Evolutionary conservation across 2,113 vertebrate genomes (phyloP), one percentile per base, ranked within the genome.

Genomic region (Rhea americana): DNA sequence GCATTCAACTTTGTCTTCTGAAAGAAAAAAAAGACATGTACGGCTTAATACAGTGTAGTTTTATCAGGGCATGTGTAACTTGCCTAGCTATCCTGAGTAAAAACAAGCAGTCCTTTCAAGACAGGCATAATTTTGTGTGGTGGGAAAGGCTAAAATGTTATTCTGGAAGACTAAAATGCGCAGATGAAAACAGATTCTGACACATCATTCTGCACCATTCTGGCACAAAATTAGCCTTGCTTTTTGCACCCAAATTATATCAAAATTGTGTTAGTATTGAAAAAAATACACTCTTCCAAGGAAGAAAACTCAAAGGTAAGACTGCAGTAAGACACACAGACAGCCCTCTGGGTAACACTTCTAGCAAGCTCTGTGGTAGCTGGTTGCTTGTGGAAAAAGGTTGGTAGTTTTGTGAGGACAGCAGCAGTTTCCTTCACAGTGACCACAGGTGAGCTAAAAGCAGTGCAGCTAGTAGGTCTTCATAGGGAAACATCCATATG

Each of bases 151-250:
- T 82, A 61, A 61, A 79, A 73, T 7, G 5, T 65, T 87, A 5
- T 58, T 91, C 90, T 92, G 87, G 67, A 91, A 68, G 62, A 82
- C 51, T 95, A 85, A 82, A 89, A 79, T 89, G 89, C 82, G 81
- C 39, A 93, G 87, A 93, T 89, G 58, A 85, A 92, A 92, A 91
- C 94, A 92, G 78, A 67, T 85, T 89, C 87, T 93, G 90, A 87
- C 90, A 96, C 87, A 82, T 82, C 87, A 87, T 72, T 78, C 32
- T 62, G 8, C 58, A 45, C 59, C 85, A 22, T 66, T 79, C 62
- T 94, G 74, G 63, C 74, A 91, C 25, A 53, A 58, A 87, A 15
- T 11, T 61, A 78, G 26, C 45, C 53, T 75, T 72, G 48, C 0
- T 48, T 84, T 80, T 68, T 47, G 13, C 50, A 55, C 79, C 91